Conservation (phyloP, 2,113 vertebrate genomes). For the Cricetomys ansorgei region DNA sequence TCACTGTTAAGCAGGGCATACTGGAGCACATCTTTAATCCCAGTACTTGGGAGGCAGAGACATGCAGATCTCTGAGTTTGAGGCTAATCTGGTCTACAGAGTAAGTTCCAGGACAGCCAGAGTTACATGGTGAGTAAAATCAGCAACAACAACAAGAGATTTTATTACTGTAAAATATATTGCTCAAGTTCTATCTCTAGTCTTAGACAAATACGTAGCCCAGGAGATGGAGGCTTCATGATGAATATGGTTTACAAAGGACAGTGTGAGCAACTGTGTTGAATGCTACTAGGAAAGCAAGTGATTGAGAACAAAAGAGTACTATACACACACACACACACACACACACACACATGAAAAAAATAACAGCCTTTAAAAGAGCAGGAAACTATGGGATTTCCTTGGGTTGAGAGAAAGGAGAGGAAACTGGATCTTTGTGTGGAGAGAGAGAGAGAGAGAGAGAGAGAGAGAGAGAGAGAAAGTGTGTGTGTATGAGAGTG, state of each 20-base stretch:
- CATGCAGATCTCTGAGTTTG: not conserved
- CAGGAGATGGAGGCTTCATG: not conserved
- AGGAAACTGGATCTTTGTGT: not conserved
- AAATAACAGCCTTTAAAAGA: not conserved
- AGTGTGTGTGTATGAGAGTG: too few relatives aligned
- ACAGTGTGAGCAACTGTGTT: not conserved
- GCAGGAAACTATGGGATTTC: not conserved
- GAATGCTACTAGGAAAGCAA: not conserved
- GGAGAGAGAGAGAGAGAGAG: too few relatives aligned
- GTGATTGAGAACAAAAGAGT: not conserved
- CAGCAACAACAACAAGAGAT: not conserved
- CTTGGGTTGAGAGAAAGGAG: not conserved
- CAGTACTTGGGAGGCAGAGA: not conserved
- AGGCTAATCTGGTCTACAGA: not conserved
- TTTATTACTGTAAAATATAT: not conserved
- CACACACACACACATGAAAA: too few relatives aligned
- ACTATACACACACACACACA: too few relatives aligned
- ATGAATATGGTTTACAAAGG: not conserved
- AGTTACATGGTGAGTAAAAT: not conserved
- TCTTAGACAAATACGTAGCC: not conserved
- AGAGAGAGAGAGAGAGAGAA: too few relatives aligned
- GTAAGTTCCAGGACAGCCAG: not conserved
- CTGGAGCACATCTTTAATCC: not conserved
- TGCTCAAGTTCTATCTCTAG: too few relatives aligned
- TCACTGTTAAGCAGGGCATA: not conserved